Conservation (phyloP, 2,888 invertebrate genomes). For the Chrysomela aeneicollis region DNA sequence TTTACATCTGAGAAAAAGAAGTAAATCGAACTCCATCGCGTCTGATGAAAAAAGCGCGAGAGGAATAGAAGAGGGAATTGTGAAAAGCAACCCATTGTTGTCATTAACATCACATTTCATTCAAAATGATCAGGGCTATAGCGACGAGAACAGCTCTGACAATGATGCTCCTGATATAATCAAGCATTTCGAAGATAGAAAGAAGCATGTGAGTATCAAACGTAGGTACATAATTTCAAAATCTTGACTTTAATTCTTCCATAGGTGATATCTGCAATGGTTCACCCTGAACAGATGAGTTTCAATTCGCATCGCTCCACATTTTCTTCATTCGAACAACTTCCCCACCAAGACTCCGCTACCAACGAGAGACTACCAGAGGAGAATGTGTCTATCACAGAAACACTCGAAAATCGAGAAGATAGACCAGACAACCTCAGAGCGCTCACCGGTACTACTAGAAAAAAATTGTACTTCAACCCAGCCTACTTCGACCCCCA, state of each 20-base stretch:
- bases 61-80: constrained; percentile 68
- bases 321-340: constrained; percentile 45
- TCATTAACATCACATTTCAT: constrained; percentile 71
- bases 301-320: constrained; percentile 25
- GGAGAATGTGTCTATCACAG: constrained; percentile 85
- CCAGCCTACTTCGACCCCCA: constrained; percentile 92
- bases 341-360: constrained; percentile 64
- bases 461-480: constrained; percentile 86
- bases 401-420: constrained; percentile 74
- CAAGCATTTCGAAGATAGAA: constrained; percentile 55
- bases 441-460: constrained; percentile 73
- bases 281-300: constrained; percentile 67
- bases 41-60: constrained; percentile 45
- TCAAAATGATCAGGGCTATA: constrained; percentile 56
- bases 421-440: constrained; percentile 72
- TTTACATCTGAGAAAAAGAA: constrained; percentile 76
- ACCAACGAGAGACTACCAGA: constrained; percentile 79
- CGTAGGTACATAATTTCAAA: neutral
- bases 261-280: constrained; percentile 74
- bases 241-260: too few relatives aligned
- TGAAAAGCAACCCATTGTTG: constrained; percentile 81
- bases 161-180: constrained; percentile 67
- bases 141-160: constrained; percentile 72
- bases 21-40: constrained; percentile 49
- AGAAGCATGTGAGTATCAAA: constrained; percentile 54